Base-by-base conservation (phyloP, 2,797 vertebrate genomes). In the Nasua narica region DNA sequence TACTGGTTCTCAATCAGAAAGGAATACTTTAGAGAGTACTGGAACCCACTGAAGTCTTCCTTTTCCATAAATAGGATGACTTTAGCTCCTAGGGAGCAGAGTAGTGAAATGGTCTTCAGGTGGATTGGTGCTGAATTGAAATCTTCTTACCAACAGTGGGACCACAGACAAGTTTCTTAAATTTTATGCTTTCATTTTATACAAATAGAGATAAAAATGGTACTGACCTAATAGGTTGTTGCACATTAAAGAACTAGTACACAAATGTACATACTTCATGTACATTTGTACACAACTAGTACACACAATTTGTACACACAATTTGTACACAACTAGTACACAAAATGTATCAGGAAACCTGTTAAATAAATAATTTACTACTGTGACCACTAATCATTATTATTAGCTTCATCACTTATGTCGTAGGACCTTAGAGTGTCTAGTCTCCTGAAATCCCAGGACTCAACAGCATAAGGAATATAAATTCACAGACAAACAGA, bases 1-100 rank as follows among this genome's bases (percentile, higher is more conserved):
- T 87, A 46, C 56, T 85, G 94, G 85, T 96, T 43, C 18, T 87
- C 62, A 69, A 32, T 11, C 18, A 77, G 27, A 91, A 94, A 90
- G 23, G 16, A 90, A 25, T 9, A 32, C 7, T 89, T 78, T 43
- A 62, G 95, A 46, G 14, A 29, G 0, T 54, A 43, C 12, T 90
- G 10, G 67, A 52, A 77, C 2, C 60, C 27, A 40, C 2, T 90
- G 12, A 84, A 37, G 7, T 3, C 16, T 90, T 46, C 46, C 19
- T 40, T 18, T 70, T 94, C 76, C 29, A 37, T 10, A 77, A 94
- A 3, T 21, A 69, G 23, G 56, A 65, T 27, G 37, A 27, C 0
- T 25, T 92, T 60, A 72, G 14, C 52, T 62, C 18, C 12, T 2
- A 1, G 48, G 67, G 54, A 58, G 29, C 29, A 19, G 4, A 0